phyloP scores from a whole-genome alignment of 2,113 vertebrate species.

The Nibea albiflora region DNA sequence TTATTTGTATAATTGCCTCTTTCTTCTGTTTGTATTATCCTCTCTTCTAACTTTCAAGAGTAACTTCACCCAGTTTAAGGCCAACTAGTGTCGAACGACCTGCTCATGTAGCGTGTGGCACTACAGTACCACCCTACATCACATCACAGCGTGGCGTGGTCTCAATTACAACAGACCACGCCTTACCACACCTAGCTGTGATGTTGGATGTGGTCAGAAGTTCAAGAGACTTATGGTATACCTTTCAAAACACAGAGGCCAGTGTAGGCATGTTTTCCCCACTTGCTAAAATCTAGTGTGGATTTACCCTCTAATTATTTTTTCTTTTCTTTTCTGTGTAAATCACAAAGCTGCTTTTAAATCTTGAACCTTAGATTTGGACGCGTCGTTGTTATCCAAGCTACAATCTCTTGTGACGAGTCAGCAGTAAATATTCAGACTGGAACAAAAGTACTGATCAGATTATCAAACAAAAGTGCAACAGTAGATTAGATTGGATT shows the following conservation, averaged over 20 bases:
- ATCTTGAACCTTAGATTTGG: background rate
- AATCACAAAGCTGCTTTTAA: background rate
- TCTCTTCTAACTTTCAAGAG: background rate
- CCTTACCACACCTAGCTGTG: constrained; percentile 9
- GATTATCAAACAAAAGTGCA: constrained; percentile 24
- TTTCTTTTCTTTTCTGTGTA: background rate
- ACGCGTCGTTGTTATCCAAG: background rate
- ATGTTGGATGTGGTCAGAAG: constrained; percentile 4
- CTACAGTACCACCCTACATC: background rate
- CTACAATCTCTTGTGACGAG: background rate
- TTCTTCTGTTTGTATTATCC: background rate
- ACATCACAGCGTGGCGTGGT: constrained; percentile 9
- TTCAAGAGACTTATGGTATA: background rate
- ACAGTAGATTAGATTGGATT: constrained; percentile 53
- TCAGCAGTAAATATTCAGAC: constrained; percentile 1
- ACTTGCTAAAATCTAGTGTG: background rate
- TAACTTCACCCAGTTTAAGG: background rate
- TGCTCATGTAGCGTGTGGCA: background rate
- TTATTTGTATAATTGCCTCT: background rate
- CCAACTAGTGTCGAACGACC: background rate
- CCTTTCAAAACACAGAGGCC: background rate
- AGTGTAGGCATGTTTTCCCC: background rate
- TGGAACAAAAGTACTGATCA: constrained; percentile 12
- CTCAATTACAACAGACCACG: background rate
- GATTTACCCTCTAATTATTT: background rate